Base-by-base conservation (phyloP, 2,888 invertebrate species). In the Agriopis aurantiaria region DNA sequence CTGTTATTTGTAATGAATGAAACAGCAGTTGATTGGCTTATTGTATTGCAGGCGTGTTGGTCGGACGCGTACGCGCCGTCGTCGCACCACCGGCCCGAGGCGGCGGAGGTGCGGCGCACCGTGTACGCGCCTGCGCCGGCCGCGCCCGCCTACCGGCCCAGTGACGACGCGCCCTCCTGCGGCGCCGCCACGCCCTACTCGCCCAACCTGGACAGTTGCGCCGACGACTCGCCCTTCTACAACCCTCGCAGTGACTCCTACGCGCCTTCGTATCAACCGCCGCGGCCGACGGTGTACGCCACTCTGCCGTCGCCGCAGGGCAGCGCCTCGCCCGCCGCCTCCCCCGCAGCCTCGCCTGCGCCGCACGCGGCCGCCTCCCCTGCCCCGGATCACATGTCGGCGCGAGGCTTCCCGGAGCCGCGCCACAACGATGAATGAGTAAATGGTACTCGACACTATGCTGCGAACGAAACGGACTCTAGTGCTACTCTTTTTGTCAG, bases 51-150 rank as follows among this genome's bases (percentile, higher is more conserved):
- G 58, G 95, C 95, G 69, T 88, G 95, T 55, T 96, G 96, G 96
- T 96, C 96, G 77, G 96, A 96, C 81, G 95, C 95, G 45, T 93
- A 96, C 85, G 95, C 94, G 82, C 96, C 96, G n/a, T 95, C 95
- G 11, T 96, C 96, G 9, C 95, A 95, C 79, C 96, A 96, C 87
- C 79, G 83, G 79, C 94, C 95, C 9, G 95, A 95, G 83, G 93
- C 95, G 55, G 95, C 95, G 82, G 95, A 95, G 48, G 95, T 95
- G 74, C 89, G 95, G 69, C 92, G 94, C 81, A 81, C 93, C 0
- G 94, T 95, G 81, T 95, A 95, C 86, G 93, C 94, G 68, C 93
- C 94, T n/a, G 90, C 94, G 68, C 93, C 94, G n/a, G 90, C 85
- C 10, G 90, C 87, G 76, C 90, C 94, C 75, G 88, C 92, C 40